Base-by-base conservation (phyloP, 1,140 invertebrate species). In the Macrocentrus cingulum region DNA sequence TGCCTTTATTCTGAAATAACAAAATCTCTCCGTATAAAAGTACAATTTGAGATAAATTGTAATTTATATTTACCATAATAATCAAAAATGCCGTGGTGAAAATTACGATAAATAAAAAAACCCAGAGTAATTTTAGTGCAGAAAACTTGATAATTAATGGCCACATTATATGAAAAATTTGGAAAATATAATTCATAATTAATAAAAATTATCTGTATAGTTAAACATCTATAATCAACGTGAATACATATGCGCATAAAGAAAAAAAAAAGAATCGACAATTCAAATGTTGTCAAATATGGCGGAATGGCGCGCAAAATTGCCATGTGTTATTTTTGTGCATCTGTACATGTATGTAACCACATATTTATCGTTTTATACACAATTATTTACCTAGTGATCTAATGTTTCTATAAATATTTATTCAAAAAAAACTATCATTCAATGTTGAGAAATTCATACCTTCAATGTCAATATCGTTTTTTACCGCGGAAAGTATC, bases 91-190 rank as follows among this genome's bases (percentile, higher is more conserved):
- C 39, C 19, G 52, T 25, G 2, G 22, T 45, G 15, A 19, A 44
- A 3, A 42, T 25, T 29, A 55, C 22, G 13, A 55, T 18, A 41
- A 55, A 55, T 23, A 55, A 19, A 55, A 55, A 55, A 7, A 55
- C 45, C 52, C 52, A 55, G 16, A 55, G 34, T 44, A 55, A 15
- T 44, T 55, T 55, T 11, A 55, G 5, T 16, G 32, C 22, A 45
- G 9, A 55, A 23, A 55, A 44, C 45, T 55, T 42, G 2, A 44
- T n/a, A 11, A 55, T 16, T 11, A 55, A 29, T 25, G 20, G 37
- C 22, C 37, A 29, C 15, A 44, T 44, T 23, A 29, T 23, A 16
- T 44, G 29, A 2, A 19, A 9, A 45, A 44, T 55, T 15, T 55
- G 52, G 45, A 44, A 55, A 25, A 29, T 32, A 29, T 44, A 29